phyloP scores from a whole-genome alignment of 30 jellyfish, hydroid and myxozoan genomes.

The Sanderia malayensis region DNA sequence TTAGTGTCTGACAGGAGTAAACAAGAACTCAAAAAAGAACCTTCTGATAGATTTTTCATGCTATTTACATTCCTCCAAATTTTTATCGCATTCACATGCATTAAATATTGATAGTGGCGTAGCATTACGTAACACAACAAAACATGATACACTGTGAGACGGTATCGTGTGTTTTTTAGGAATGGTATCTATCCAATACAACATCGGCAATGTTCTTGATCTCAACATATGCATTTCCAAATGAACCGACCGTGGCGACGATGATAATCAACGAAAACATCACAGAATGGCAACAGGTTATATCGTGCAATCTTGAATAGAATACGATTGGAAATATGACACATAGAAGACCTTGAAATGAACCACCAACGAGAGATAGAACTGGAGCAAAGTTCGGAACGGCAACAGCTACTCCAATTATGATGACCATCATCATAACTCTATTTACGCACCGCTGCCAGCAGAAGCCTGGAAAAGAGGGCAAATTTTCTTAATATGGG shows the following conservation, averaged over 20 bases:
- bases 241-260: conserved; percentile 63
- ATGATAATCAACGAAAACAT: conserved; percentile 48
- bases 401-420: conserved; percentile 75
- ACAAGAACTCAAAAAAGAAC: too few relatives aligned
- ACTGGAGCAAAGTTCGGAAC: conserved; percentile 98
- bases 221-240: conserved; percentile 89
- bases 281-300: conserved; percentile 50
- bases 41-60: too few relatives aligned
- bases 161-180: conserved; percentile 19
- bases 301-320: conserved; percentile 68
- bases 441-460: conserved; percentile 95
- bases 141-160: too few relatives aligned
- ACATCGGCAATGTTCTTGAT: conserved; percentile 75
- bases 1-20: too few relatives aligned
- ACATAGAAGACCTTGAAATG: conserved; percentile 67
- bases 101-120: too few relatives aligned
- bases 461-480: conserved; percentile 61
- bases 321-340: conserved; percentile 81
- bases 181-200: conserved; percentile 72
- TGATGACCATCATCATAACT: conserved; percentile 49
- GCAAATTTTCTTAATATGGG: not conserved
- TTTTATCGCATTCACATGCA: too few relatives aligned
- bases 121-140: too few relatives aligned
- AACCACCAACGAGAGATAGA: conserved; percentile 93
- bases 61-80: too few relatives aligned